Base-by-base conservation (phyloP, 2,113 vertebrate species). In the Tenrec ecaudatus region DNA sequence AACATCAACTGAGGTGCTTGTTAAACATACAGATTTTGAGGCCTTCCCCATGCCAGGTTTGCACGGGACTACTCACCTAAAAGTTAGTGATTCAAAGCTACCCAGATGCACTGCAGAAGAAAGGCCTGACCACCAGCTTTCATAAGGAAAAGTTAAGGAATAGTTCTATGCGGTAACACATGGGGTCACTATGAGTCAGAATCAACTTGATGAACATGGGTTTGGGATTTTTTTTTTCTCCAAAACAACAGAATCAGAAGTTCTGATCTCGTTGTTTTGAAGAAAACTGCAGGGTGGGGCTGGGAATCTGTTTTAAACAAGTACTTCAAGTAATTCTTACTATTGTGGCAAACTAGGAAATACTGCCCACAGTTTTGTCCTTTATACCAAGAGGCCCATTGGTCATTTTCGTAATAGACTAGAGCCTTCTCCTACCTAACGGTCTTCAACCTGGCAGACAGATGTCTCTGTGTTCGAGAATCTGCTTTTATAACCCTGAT, bases 21-120 rank as follows among this genome's bases (percentile, higher is more conserved):
- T 71, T 93, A 89, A 86, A 68, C 8, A 43, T 58, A 66, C 12
- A 88, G 25, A 43, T 69, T 96, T 87, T 73, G 84, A 77, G n/a
- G 29, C 38, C 38, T 36, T 77, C 9, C 9, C 64, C 27, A 68
- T 12, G 14, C 27, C 64, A 68, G 64, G 64, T 68, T 68, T 68
- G 27, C 10, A 6, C 12, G n/a, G 68, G 66, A 17, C 29, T 36
- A 36, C 15, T 20, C 33, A 33, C 69, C n/a, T 33, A 36, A 71
- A 71, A 17, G 19, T 36, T 71, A n/a, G 0, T 23, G 14, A 6
- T 71, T 36, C n/a, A 36, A 33, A 33, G 4, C 69, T 31, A 71
- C 14, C n/a, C 12, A 36, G 14, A 1, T 1, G 69, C n/a, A 33
- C 69, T 71, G n/a, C 6, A 20, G 69, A 36, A 71, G 69, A 71